Evolutionary conservation across 2,888 invertebrate species (phyloP).

Genomic region (Acanthosepion lycidas): DNA sequence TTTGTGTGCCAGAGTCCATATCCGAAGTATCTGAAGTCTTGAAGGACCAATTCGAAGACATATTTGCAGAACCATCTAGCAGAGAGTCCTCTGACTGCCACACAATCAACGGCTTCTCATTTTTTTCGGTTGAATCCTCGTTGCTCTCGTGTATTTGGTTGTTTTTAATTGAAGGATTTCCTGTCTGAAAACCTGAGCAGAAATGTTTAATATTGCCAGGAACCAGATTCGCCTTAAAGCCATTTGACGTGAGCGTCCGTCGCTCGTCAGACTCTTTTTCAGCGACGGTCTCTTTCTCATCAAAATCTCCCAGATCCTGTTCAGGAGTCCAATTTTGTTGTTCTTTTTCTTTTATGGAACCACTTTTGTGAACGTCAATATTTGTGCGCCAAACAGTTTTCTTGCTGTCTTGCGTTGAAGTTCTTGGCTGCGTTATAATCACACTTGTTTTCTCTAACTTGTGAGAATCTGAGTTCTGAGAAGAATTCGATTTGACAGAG

Average conservation of each 20-base stretch:
- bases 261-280: background rate
- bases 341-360: background rate
- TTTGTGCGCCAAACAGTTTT: conserved; percentile 49
- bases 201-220: conserved; percentile 51
- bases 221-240: conserved; percentile 64
- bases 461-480: background rate
- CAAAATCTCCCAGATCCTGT: conserved; percentile 64
- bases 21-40: background rate
- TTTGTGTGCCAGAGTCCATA: background rate
- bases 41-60: background rate
- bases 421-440: conserved; percentile 37
- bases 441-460: background rate
- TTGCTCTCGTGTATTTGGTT: background rate
- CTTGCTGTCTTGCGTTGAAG: background rate
- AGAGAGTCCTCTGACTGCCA: background rate
- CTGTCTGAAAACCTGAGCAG: background rate
- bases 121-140: background rate
- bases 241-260: conserved; percentile 53
- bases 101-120: background rate
- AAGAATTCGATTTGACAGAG: conserved; percentile 40
- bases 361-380: conserved; percentile 52
- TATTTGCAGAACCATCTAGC: background rate
- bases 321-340: conserved; percentile 63
- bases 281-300: conserved; percentile 62
- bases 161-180: background rate